Conservation (phyloP, 2,888 invertebrate genomes). For the Melinaea marsaeus region DNA sequence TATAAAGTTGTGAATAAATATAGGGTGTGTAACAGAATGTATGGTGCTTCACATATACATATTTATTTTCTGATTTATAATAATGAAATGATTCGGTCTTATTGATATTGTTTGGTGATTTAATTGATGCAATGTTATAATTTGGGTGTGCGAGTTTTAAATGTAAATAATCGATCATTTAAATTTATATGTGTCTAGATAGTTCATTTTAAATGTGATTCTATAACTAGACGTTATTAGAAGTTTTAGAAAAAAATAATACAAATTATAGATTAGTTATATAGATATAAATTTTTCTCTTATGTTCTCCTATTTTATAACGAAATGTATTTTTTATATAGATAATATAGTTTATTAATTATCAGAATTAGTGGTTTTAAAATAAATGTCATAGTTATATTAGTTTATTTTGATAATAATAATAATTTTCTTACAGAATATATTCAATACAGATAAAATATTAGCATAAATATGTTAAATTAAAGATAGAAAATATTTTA, state of each 20-base stretch:
- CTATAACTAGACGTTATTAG: neutral
- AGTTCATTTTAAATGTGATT: constrained; percentile 5
- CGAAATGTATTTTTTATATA: constrained; percentile 6
- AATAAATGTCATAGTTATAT: constrained; percentile 6
- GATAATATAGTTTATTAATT: constrained; percentile 3
- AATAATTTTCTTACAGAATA: too few relatives aligned
- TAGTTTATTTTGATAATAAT: too few relatives aligned
- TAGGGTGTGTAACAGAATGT: constrained; percentile 58
- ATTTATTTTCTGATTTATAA: constrained; percentile 9
- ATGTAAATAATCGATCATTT: neutral
- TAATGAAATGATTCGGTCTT: constrained; percentile 14
- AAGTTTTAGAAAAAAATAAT: neutral
- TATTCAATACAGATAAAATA: too few relatives aligned
- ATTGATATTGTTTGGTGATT: neutral
- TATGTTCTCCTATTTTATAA: neutral
- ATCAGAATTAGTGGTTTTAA: neutral
- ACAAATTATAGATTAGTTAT: neutral
- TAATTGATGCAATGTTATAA: too few relatives aligned
- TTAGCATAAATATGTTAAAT: too few relatives aligned
- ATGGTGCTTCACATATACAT: constrained; percentile 59
- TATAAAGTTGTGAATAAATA: constrained; percentile 67
- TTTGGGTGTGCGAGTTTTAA: neutral
- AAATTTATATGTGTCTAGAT: constrained; percentile 1
- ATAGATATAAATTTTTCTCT: neutral
- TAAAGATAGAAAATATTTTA: too few relatives aligned